Percentiles rank a stretch among this genome's conserved stretches.
phyloP scores from a whole-genome alignment of 2,113 vertebrate genomes.

The Eurystomus gularis region DNA sequence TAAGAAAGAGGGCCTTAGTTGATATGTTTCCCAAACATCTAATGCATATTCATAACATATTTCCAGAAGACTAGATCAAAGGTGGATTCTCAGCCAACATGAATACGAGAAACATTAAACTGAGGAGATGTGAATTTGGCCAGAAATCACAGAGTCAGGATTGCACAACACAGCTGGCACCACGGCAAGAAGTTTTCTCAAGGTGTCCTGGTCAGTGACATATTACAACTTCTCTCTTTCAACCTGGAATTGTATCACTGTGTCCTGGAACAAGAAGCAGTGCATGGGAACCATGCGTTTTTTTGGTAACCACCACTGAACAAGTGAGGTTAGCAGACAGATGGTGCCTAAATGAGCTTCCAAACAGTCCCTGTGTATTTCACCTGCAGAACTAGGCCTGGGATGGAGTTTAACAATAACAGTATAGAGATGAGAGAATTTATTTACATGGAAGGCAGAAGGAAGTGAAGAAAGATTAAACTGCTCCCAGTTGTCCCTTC shows the following conservation, averaged over 20 bases:
- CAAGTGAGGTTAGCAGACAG: not conserved
- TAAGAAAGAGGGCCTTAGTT: not conserved
- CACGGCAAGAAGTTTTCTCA: not conserved
- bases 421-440: not conserved
- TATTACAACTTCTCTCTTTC: not conserved
- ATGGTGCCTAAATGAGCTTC: not conserved
- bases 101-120: conserved; percentile 4
- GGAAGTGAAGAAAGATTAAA: not conserved
- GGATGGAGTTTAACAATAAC: not conserved
- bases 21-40: not conserved
- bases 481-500: not conserved
- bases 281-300: not conserved
- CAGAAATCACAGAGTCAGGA: not conserved
- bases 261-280: not conserved
- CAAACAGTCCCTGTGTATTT: not conserved
- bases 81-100: not conserved
- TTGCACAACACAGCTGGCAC: not conserved
- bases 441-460: not conserved
- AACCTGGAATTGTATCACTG: not conserved
- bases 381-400: not conserved
- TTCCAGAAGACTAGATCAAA: conserved; percentile 28
- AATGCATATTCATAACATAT: not conserved
- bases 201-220: not conserved
- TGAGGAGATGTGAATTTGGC: not conserved
- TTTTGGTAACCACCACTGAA: not conserved